These are phyloP conservation scores for Callithrix jacchus DNA, from an alignment of 2,113 vertebrate genomes.

Conservation along the genomic window DNA sequence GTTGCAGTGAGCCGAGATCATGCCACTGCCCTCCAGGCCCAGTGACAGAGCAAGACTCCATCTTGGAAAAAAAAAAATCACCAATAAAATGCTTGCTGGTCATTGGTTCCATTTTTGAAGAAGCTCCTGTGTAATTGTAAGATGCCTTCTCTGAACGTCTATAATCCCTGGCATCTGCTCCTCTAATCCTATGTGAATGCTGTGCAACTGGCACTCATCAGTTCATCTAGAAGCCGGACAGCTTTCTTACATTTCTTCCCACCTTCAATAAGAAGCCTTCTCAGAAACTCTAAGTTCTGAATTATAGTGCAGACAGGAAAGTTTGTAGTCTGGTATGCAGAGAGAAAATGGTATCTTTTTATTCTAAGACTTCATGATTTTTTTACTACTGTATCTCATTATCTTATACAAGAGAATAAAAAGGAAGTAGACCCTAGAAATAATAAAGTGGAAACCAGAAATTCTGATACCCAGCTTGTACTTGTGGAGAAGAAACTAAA, in stretches of 20 bases:
- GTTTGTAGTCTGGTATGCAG: neutral
- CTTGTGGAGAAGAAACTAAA: neutral
- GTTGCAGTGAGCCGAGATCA: too few species aligned
- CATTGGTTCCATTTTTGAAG: neutral
- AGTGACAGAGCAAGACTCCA: too few species aligned
- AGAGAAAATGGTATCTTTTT: constrained; percentile 45
- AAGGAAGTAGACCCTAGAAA: neutral
- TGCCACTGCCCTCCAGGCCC: too few species aligned
- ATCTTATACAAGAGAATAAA: constrained; percentile 29
- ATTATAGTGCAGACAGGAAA: neutral
- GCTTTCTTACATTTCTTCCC: neutral
- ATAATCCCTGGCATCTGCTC: neutral
- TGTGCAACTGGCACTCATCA: neutral
- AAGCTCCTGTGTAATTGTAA: neutral
- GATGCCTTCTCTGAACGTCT: neutral
- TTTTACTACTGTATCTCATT: neutral
- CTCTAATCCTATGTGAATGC: neutral
- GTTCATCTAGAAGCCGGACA: neutral
- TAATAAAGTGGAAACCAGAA: neutral
- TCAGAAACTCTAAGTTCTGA: neutral
- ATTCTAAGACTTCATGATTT: constrained; percentile 12
- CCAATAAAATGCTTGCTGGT: neutral
- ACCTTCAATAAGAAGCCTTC: constrained; percentile 3
- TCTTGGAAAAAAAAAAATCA: neutral
- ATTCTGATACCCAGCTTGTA: neutral